Base-by-base conservation (phyloP, 1,140 invertebrate species). In the Ditylenchus dipsaci region DNA sequence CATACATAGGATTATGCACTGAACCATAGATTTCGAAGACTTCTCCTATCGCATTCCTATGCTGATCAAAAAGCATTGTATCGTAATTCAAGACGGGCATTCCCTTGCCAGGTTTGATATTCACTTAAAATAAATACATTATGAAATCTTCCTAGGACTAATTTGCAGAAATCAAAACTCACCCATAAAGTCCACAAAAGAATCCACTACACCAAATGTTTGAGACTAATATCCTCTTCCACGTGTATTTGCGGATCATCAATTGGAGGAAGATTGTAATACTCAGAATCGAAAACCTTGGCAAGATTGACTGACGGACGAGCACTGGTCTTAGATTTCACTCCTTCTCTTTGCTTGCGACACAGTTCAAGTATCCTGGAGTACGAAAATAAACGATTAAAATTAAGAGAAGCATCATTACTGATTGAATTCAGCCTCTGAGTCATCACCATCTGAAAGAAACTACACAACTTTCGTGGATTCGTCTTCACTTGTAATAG, bases 21-120 rank as follows among this genome's bases (percentile, higher is more conserved):
- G 53, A 57, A 8, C 73, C 73, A 63, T 78, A 75, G 27, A 75
- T 76, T 23, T 75, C 73, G 57, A 75, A 77, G 43, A 75, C 72
- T 57, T 67, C 43, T n/a, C 74, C 73, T n/a, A 75, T 33, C 26
- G 65, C 42, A 30, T 75, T 63, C 23, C 71, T 21, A 27, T 75
- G 63, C 7, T 72, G n/a, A 33, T 75, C 63, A 60, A 75, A 75
- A n/a, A 75, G 42, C 58, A 75, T 45, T 30, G 73, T 77, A 19
- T 75, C 73, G 30, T 29, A 77, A 26, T 70, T 75, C 9, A 75
- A 69, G 26, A 66, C 53, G n/a, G 74, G 74, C 15, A 64, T 17
- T 27, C 53, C 30, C 0, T 42, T 33, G 33, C 71, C 45, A 11
- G 73, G 76, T 26, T 62, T 76, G 42, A 75, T 63, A 19, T 45